Conservation (phyloP, 2,113 vertebrate genomes). For the Stigmatopora argus region DNA sequence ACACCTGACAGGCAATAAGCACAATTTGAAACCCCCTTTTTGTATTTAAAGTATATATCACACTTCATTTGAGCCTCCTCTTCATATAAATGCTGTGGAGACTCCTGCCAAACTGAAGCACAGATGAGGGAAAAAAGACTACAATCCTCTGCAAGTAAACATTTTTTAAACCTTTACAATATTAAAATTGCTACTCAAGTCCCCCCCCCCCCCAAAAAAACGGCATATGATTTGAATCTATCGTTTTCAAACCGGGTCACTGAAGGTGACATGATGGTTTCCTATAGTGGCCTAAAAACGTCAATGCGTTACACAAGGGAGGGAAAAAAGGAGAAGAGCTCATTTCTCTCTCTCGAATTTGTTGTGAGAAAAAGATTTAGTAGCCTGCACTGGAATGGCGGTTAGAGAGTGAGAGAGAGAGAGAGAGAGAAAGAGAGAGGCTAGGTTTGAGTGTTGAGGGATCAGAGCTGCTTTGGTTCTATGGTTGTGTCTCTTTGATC, state of each 20-base stretch:
- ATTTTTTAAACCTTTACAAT: slow-evolving; percentile 23
- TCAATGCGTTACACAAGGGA: slow-evolving; percentile 37
- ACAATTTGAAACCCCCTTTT: slow-evolving; percentile 56
- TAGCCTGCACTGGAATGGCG: slow-evolving; percentile 67
- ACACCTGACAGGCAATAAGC: slow-evolving; percentile 53
- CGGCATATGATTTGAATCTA: background rate
- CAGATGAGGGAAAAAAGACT: slow-evolving; percentile 44
- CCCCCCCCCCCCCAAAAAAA: slow-evolving; percentile 1
- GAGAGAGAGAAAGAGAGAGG: slow-evolving; percentile 63
- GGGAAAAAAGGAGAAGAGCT: slow-evolving; percentile 15
- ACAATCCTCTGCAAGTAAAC: slow-evolving; percentile 36
- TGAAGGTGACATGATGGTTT: slow-evolving; percentile 40
- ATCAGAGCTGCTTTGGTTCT: slow-evolving; percentile 86
- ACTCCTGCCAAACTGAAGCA: slow-evolving; percentile 39
- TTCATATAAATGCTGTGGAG: slow-evolving; percentile 42
- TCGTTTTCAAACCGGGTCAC: slow-evolving; percentile 43
- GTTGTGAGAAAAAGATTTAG: slow-evolving; percentile 64
- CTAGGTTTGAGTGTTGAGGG: slow-evolving; percentile 77
- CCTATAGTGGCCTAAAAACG: slow-evolving; percentile 48
- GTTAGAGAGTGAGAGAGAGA: slow-evolving; percentile 49
- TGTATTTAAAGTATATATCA: slow-evolving; percentile 56
- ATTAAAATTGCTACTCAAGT: slow-evolving; percentile 1
- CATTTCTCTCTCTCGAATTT: slow-evolving; percentile 46
- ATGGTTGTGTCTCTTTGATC: slow-evolving; percentile 92
- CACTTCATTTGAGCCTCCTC: slow-evolving; percentile 31